Evolutionary conservation across 1,140 invertebrate species (phyloP).

Genomic region (Sesamia nonagrioides): DNA sequence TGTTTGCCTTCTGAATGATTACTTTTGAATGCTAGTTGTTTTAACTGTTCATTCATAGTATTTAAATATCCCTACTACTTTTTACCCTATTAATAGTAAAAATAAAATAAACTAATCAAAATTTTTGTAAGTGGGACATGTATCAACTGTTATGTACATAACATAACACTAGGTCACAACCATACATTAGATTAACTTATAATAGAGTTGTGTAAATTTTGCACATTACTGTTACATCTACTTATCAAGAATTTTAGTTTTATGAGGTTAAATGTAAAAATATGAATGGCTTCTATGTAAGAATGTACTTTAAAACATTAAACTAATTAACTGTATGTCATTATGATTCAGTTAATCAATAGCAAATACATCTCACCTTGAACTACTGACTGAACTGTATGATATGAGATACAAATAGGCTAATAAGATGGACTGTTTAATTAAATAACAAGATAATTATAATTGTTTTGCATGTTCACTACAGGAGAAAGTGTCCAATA

Average conservation of each 20-base stretch:
- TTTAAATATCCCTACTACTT: too few species aligned
- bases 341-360: conserved; percentile 22
- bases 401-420: conserved; percentile 30
- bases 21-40: too few species aligned
- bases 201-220: conserved; percentile 14
- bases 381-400: conserved; percentile 30
- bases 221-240: conserved; percentile 3
- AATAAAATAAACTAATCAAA: too few species aligned
- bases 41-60: too few species aligned
- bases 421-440: conserved; percentile 39
- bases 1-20: too few species aligned
- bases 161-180: conserved; percentile 27
- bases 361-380: conserved; percentile 32
- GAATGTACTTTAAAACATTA: background rate
- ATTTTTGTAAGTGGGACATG: conserved; percentile 7
- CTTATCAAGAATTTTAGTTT: background rate
- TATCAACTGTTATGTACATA: conserved; percentile 29
- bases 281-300: background rate
- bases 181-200: conserved; percentile 17
- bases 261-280: background rate
- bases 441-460: conserved; percentile 23
- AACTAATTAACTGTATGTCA: conserved; percentile 4
- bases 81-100: background rate
- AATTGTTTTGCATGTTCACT: background rate
- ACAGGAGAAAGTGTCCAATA: conserved; percentile 22